phyloP scores from a whole-genome alignment of 2,113 vertebrate genomes.

The Coptodon bakossiorum region DNA sequence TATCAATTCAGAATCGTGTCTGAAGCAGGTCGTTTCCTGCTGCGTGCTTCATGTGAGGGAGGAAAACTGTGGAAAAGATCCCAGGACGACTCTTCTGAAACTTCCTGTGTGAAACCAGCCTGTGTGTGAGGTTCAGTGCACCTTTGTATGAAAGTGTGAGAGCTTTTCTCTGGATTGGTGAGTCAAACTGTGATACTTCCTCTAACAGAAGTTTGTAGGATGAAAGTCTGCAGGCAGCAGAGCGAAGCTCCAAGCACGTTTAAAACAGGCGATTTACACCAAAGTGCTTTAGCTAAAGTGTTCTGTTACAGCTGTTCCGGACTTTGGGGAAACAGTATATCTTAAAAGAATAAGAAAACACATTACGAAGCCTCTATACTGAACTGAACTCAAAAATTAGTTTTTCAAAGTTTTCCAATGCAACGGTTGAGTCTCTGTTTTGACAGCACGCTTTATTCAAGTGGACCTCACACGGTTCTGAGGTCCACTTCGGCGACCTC shows the following conservation, averaged over 20 bases:
- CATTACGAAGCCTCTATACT: neutral
- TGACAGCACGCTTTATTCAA: neutral
- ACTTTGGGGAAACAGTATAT: neutral
- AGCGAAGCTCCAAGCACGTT: neutral
- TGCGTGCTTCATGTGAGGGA: neutral
- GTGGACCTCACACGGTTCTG: neutral
- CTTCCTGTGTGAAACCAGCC: neutral
- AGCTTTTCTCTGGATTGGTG: neutral
- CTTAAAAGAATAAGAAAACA: neutral
- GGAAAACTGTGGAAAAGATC: neutral
- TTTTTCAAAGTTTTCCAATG: neutral
- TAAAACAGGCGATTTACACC: neutral
- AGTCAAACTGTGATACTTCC: neutral
- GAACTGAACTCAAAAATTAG: accelerated
- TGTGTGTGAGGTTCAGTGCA: neutral
- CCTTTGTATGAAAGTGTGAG: neutral
- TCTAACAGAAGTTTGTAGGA: neutral
- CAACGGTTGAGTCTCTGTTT: accelerated
- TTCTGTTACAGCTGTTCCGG: neutral
- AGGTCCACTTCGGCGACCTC: neutral
- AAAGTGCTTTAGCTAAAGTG: accelerated
- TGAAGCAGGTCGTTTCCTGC: neutral
- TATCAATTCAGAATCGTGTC: neutral
- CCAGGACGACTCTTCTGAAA: neutral
- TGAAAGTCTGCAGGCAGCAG: neutral